Evolutionary conservation across 2,888 invertebrate species (phyloP).

Genomic region (Dyspetes luteomarginatus): DNA sequence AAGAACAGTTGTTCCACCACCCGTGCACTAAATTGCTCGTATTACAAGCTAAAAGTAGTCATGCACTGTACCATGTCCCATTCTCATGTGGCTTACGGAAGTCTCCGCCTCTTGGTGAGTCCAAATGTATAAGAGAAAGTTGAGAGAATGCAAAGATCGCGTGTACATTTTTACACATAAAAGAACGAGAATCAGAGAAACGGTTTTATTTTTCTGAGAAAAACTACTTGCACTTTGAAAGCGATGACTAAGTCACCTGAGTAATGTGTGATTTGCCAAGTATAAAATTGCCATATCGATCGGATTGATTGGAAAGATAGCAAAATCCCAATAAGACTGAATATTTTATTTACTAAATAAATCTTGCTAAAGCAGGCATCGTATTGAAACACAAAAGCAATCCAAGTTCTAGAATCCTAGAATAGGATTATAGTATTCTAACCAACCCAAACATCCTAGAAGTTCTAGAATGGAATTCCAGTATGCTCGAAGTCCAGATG

Average conservation of each 20-base stretch:
- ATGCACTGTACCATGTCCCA: not conserved
- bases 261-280: too few relatives aligned
- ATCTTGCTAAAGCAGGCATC: too few relatives aligned
- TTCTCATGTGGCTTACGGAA: conserved; percentile 31
- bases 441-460: too few relatives aligned
- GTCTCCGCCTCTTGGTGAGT: not conserved
- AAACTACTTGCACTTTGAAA: not conserved
- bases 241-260: not conserved
- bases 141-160: not conserved
- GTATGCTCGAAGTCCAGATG: too few relatives aligned
- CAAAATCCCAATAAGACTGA: too few relatives aligned
- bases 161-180: not conserved
- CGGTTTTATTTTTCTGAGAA: not conserved
- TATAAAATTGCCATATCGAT: too few relatives aligned
- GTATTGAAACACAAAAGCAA: too few relatives aligned
- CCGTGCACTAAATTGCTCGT: not conserved
- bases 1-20: conserved; percentile 3
- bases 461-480: too few relatives aligned
- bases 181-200: not conserved
- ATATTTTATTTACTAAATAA: too few relatives aligned
- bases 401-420: too few relatives aligned
- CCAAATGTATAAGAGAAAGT: not conserved
- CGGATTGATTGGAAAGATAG: too few relatives aligned
- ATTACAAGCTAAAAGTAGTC: not conserved
- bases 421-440: too few relatives aligned